Conservation (phyloP, 2,888 invertebrate species). For the Agrotis puta region DNA sequence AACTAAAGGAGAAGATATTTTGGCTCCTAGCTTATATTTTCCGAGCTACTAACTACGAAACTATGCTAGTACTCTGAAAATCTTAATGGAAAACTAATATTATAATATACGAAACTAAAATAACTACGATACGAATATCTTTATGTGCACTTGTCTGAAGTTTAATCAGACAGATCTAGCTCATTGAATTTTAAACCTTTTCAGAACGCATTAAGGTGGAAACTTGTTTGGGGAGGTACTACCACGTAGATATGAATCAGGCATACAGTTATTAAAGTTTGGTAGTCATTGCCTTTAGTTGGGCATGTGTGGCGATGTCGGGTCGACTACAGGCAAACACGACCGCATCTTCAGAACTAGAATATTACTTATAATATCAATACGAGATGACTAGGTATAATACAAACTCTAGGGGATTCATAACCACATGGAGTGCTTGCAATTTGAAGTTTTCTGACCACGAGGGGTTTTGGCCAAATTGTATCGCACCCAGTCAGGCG, state of each 20-base stretch:
- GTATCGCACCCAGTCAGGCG: too few species aligned
- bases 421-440: not conserved
- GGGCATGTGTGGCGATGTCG: conserved; percentile 22
- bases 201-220: not conserved
- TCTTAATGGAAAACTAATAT: conserved; percentile 21
- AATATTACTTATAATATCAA: conserved; percentile 18
- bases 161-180: conserved; percentile 31
- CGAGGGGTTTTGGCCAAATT: too few species aligned
- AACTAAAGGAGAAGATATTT: too few species aligned
- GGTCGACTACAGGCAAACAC: conserved; percentile 18
- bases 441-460: not conserved
- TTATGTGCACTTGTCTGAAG: conserved; percentile 24
- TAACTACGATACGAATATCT: conserved; percentile 25
- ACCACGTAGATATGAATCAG: conserved; percentile 35
- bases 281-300: conserved; percentile 46
- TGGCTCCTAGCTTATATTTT: too few species aligned
- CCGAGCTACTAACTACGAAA: not conserved
- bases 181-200: conserved; percentile 17
- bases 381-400: not conserved
- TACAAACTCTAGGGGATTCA: not conserved
- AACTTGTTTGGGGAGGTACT: not conserved
- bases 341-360: conserved; percentile 3
- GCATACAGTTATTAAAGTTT: conserved; percentile 57
- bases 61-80: not conserved
- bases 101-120: conserved; percentile 28